These are phyloP conservation scores for Bombus pyrosoma DNA, from an alignment of 1,140 invertebrate species.

Conservation along the genomic window DNA sequence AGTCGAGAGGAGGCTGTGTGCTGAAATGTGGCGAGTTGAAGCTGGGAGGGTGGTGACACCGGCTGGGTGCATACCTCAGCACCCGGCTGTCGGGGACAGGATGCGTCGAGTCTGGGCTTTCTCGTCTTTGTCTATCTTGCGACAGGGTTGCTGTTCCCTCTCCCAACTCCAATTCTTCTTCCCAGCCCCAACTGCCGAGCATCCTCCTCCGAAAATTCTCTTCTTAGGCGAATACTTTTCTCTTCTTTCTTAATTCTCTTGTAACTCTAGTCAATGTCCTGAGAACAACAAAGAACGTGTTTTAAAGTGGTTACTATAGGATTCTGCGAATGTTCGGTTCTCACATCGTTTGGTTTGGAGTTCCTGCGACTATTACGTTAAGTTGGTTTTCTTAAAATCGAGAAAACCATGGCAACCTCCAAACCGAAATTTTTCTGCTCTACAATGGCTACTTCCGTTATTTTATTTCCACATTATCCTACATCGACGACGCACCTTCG, in stretches of 20 bases:
- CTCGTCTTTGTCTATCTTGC: conserved; percentile 73
- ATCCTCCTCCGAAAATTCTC: conserved; percentile 80
- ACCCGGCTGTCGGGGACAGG: conserved; percentile 80
- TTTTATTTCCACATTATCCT: too few relatives aligned
- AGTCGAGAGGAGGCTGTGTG: conserved; percentile 78
- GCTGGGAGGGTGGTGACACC: conserved; percentile 78
- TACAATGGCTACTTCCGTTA: background rate
- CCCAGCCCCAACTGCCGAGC: conserved; percentile 80
- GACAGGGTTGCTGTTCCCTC: conserved; percentile 71
- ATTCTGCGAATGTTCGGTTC: background rate
- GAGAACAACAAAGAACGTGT: conserved; percentile 49
- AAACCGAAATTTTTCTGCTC: background rate
- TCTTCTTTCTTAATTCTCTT: conserved; percentile 72
- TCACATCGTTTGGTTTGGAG: background rate
- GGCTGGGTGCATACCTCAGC: conserved; percentile 82
- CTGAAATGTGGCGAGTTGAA: conserved; percentile 77
- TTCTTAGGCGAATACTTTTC: conserved; percentile 75
- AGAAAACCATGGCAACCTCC: background rate
- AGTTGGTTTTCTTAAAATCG: background rate
- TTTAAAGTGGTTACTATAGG: conserved; percentile 8
- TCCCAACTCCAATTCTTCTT: conserved; percentile 80
- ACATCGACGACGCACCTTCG: too few relatives aligned
- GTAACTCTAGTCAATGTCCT: conserved; percentile 72
- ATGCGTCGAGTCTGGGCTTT: conserved; percentile 79
- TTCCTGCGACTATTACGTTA: background rate